Base-by-base conservation (phyloP, 2,113 vertebrate species). In the Zosterops borbonicus region DNA sequence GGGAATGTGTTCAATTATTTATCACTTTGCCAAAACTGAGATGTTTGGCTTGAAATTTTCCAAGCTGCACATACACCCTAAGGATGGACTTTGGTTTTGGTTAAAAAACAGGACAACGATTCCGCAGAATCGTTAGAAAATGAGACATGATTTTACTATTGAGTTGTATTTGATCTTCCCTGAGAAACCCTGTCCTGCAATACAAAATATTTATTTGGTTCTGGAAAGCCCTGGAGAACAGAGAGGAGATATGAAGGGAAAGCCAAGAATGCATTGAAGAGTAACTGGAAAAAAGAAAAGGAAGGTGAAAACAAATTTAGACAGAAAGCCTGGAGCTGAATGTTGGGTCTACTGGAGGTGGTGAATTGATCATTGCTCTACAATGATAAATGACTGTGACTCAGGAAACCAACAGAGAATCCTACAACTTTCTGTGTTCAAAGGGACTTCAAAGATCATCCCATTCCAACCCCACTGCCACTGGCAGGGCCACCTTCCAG, bases 1-100 rank as follows among this genome's bases (percentile, higher is more conserved):
- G 89, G 90, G 44, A 42, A 92, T 93, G 39, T 81, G 50, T 88
- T 80, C 86, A 92, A 64, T 75, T 81, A 41, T 74, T 63, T 90
- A 83, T 33, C 5, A 2, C 46, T 93, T 75, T 11, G 60, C 76
- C 64, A 90, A 86, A 97, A 88, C 20, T 6, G 37, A 87, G 70
- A 29, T 53, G n/a, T 82, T 95, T 56, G 41, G 37, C 67, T 50
- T 53, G 27, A 80, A 55, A 68, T 83, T 95, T 91, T 90, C 85
- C 50, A 64, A 83, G n/a, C 68, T 39, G 56, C 10, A 4, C 37
- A 82, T 52, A 68, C 77, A 24, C 44, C 20, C 20, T 62, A 67
- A 62, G 50, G 84, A 76, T 21, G 31, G 47, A 14, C 75, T 77
- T 80, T 2, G 33, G 35, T 62, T 37, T 79, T n/a, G 6, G 50